Base-by-base conservation (phyloP, 2,113 vertebrate genomes). In the Rattus rattus region DNA sequence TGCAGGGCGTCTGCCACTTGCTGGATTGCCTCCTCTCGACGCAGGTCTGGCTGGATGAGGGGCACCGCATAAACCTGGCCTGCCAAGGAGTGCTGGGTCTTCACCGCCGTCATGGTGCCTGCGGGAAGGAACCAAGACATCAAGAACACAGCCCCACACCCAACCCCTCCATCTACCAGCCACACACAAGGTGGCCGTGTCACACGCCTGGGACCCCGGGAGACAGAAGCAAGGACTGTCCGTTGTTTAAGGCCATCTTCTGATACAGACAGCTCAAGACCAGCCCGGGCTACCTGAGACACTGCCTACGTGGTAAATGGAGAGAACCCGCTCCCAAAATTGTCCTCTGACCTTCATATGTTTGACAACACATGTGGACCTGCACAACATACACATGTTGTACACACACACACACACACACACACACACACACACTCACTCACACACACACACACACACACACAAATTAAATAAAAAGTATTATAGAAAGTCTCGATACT, bases 1-100 rank as follows among this genome's bases (percentile, higher is more conserved):
- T 99, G 98, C 79, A 99, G 98, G 2, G 99, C 99, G 81, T 99
- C 99, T 4, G 99, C 99, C 97, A 99, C 99, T 97, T 99, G 99
- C 95, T 99, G 99, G 92, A 99, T 98, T 52, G 99, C 99, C 98
- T 99, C 99, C 96, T 99, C 99, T 72, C 99, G 98, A 91, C 99
- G 99, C 39, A 99, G 98, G 95, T 99, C 99, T 0, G 99, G 99
- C 98, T 99, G 99, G 98, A 99, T 99, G 94, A 99, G 98, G 3
- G 99, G 99, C 63, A 99, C 99, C 0, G 99, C 98, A 89, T 99
- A 99, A 0, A 99, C 98, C 98, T 99, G 99, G 54, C 99, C 99
- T 92, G 99, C 99, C 98, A 99, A 92, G 96, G 98, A 99, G 96
- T 98, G 98, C 93, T 99, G 99, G 96, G 99, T 99, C 73, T 69